Base-by-base conservation (phyloP, 2,113 vertebrate species). In the Pavo muticus region DNA sequence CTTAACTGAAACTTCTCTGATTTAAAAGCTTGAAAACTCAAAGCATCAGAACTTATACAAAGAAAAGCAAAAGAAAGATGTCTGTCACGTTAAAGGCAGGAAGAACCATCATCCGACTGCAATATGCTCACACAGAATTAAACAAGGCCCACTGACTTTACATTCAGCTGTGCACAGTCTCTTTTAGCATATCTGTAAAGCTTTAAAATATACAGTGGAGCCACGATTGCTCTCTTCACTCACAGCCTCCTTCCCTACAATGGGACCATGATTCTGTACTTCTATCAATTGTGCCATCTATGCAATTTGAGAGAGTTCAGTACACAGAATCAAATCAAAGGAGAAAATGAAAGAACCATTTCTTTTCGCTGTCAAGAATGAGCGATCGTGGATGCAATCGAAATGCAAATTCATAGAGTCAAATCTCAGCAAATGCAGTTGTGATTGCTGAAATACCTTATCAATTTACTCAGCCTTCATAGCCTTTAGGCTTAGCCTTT, bases 371-470 rank as follows among this genome's bases (percentile, higher is more conserved):
- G 83, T 45, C 69, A 86, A 81, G 91, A 94, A 91, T 69, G 88
- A 93, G 85, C 72, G 91, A 95, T 95, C 83, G 84, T 37, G 92
- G 76, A 84, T 95, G 94, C 69, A 96, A 96, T 95, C 95, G 96
- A 97, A 97, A 97, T 96, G 96, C 85, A 96, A 95, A 97, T 93
- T 69, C 85, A 37, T 8, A 16, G 52, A 93, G 86, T 82, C 84
- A 95, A 88, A 93, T 54, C 85, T 91, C 72, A 71, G 86, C 65
- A 88, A 93, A 90, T 45, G 67, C 61, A 86, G 85, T 81, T 69
- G 65, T 87, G 93, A 94, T 78, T 90, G 88, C 86, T 93, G 94
- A 90, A 96, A 94, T 70, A 93, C 48, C 76, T 93, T 74, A 95
- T 71, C 1, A 19, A 93, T 78, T 95, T 60, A 57, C 73, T 91